Evolutionary conservation across 1,140 invertebrate species (phyloP), one percentile per base, ranked within the genome.

Genomic region (Oscheius sp.): DNA sequence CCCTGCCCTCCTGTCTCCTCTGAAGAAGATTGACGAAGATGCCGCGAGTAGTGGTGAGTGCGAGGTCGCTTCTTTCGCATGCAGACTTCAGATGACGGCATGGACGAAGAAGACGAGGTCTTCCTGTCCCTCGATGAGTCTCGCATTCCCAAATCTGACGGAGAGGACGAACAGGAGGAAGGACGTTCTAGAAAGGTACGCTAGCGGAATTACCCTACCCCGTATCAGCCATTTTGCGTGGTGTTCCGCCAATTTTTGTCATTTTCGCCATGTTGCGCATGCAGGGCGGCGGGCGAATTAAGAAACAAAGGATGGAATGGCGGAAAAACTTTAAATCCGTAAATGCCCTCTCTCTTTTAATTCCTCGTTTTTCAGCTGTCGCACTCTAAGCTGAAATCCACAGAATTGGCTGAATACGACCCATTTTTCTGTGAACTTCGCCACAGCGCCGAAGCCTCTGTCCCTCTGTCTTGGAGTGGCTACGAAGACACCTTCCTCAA

Each of bases 81-180:
- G 76, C 79, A 45, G 79, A 80, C 36, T n/a, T n/a, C n/a, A n/a
- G 79, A 80, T 23, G 79, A 71, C 55, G 52, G 58, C 7, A 49
- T 75, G 74, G 59, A 58, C 35, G 46, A 65, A 36, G 58, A 77
- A 3, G 72, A 67, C 28, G 72, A 67, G 32, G 72, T 58, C 13
- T 73, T 73, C 42, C 13, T 31, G 18, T 20, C 34, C 68, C n/a
- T 59, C 18, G 49, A 69, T 20, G 32, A 69, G 18, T 23, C 69
- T 13, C 34, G 13, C 3, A 74, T 26, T 36, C 15, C 64, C 20
- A 20, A 65, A 38, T 59, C 55, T 7, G 74, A 75, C 31, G 77
- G 67, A 32, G 73, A 74, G 20, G 78, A 79, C 10, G 77, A 68
- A 20, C 67, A 68, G 32, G 74, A 70, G 2, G 63, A 45, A 1